Base-by-base conservation (phyloP, 1,140 invertebrate genomes). In the Cardiocondyla obscurior region DNA sequence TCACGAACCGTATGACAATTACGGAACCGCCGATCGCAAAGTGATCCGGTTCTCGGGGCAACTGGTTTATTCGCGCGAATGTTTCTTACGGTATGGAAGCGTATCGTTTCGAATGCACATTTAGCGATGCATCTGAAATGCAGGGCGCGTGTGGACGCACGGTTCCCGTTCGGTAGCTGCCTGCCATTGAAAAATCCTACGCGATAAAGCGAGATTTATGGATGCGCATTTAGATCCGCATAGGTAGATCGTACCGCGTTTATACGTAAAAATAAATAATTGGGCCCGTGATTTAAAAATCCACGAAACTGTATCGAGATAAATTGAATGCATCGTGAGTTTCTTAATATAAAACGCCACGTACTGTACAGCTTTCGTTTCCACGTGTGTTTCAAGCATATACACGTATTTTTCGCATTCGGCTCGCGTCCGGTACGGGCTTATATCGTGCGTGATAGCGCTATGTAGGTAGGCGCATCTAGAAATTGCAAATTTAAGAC, bases 141-240 rank as follows among this genome's bases (percentile, higher is more conserved):
- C 28, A 3, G 4, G 7, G 22, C 10, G 12, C 25, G 12, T 16
- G 57, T 64, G 49, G n/a, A 7, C 14, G 39, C n/a, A n/a, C 7
- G 30, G 2, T 42, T 39, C 65, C 53, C 67, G n/a, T 25, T 69
- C 49, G 7, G 10, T 62, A 30, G 12, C 6, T 30, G 19, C 12
- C 6, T 19, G 30, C 16, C 30, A 44, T 25, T 77, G 58, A 79
- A 79, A 69, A 79, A 55, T 79, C 25, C 25, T 49, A 46, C 12
- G 5, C 16, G 33, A 69, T 79, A 69, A 77, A 55, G 14, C 33
- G 6, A 16, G 22, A 79, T 79, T 79, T 69, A 69, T 39, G 14
- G 22, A 6, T 30, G 44, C 74, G 1, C 42, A 49, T 53, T 55
- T 2, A 25, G 7, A 19, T 3, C 22, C 22, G 7, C 10, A 46